A percentile compares a stretch with the other conserved stretches of the same genome.
Conservation (phyloP, 2,797 vertebrate species). For the Lacerta bilineata region DNA sequence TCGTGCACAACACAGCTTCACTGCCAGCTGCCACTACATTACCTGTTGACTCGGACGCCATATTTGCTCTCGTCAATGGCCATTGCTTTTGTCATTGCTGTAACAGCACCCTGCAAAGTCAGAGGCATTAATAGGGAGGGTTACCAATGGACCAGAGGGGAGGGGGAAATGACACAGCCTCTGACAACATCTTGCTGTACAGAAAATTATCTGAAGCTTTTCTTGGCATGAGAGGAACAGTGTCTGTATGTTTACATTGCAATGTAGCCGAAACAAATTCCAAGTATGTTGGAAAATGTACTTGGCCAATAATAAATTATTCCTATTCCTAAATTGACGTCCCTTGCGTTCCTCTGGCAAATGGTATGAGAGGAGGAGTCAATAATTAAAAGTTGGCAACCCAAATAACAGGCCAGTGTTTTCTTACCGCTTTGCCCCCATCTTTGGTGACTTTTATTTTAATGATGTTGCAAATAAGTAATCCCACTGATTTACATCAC, state of each 20-base stretch:
- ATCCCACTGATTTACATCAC: not conserved
- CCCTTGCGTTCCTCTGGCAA: rapidly evolving
- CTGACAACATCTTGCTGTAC: not conserved
- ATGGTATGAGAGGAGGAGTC: not conserved
- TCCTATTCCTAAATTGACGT: rapidly evolving
- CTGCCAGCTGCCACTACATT: not conserved
- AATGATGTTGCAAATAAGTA: not conserved
- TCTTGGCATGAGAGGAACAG: not conserved
- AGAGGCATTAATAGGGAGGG: not conserved
- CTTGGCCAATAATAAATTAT: too few relatives aligned
- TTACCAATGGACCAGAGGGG: not conserved
- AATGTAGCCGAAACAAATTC: too few relatives aligned
- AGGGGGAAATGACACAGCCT: not conserved
- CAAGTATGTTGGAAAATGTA: too few relatives aligned
- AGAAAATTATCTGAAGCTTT: not conserved
- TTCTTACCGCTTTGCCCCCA: not conserved
- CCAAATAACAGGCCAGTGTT: not conserved
- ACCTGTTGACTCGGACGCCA: constrained; percentile 87
- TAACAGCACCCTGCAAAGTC: constrained; percentile 84
- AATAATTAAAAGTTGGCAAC: not conserved
- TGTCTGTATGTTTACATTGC: too few relatives aligned
- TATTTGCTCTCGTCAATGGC: constrained; percentile 87
- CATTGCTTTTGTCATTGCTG: constrained; percentile 89
- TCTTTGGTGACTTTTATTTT: not conserved
- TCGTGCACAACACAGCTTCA: too few relatives aligned